Percentiles rank a stretch among this genome's conserved stretches.
Evolutionary conservation across 2,888 invertebrate genomes (phyloP).

Genomic region (Eupelmus urozonus): DNA sequence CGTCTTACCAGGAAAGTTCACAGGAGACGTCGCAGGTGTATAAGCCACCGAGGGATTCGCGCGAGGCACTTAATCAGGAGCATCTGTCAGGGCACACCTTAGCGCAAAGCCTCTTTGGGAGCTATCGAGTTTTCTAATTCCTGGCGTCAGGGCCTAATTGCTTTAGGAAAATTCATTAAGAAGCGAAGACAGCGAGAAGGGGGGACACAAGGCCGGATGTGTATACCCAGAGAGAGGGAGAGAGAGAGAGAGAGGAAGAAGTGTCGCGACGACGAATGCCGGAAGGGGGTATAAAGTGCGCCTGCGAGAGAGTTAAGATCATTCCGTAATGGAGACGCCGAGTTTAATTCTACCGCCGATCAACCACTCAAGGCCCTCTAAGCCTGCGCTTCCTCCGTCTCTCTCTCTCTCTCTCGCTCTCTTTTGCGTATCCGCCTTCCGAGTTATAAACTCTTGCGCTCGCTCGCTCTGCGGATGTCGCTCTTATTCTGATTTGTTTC

Average conservation of each 20-base stretch:
- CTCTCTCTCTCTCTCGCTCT: not conserved
- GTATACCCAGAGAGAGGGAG: not conserved
- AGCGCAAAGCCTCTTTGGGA: slow-evolving; percentile 36
- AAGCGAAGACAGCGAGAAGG: slow-evolving; percentile 57
- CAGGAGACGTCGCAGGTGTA: not conserved
- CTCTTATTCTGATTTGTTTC: slow-evolving; percentile 45
- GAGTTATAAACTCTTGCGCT: slow-evolving; percentile 40
- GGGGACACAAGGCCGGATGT: no score
- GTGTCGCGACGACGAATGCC: slow-evolving; percentile 21
- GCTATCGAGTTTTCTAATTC: slow-evolving; percentile 57
- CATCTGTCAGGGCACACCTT: slow-evolving; percentile 7
- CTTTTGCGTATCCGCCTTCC: slow-evolving; percentile 13
- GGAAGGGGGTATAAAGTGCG: slow-evolving; percentile 37
- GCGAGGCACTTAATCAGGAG: slow-evolving; percentile 47
- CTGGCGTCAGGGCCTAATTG: slow-evolving; percentile 67
- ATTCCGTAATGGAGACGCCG: slow-evolving; percentile 64
- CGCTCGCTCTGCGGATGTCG: slow-evolving; percentile 36
- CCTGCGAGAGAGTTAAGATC: slow-evolving; percentile 63
- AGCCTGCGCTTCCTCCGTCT: slow-evolving; percentile 52
- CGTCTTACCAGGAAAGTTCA: slow-evolving; percentile 21
- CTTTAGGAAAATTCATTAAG: slow-evolving; percentile 73
- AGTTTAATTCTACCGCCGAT: slow-evolving; percentile 68
- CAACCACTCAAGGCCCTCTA: slow-evolving; percentile 65
- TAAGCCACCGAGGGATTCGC: slow-evolving; percentile 39
- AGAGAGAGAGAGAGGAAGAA: slow-evolving; percentile 8